These are phyloP conservation scores for Biston betularia DNA, from an alignment of 2,888 invertebrate species.

Conservation along the genomic window DNA sequence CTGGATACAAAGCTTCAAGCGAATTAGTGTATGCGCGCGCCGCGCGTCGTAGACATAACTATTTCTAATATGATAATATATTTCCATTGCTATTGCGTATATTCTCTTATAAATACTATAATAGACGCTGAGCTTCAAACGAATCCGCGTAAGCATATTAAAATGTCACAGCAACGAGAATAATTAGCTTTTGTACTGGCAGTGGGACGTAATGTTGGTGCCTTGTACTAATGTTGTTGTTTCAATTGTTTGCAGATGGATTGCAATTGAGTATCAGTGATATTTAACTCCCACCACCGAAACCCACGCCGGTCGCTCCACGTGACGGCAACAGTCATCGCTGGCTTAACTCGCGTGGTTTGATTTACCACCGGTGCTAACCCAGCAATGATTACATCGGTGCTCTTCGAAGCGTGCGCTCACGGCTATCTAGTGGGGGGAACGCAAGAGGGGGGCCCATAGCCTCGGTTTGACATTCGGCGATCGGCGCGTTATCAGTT, in stretches of 20 bases:
- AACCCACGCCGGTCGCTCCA: conserved; percentile 36
- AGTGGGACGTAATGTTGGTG: conserved; percentile 47
- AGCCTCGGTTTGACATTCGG: conserved; percentile 84
- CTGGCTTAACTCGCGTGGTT: conserved; percentile 47
- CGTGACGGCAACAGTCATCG: conserved; percentile 37
- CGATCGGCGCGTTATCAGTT: conserved; percentile 82
- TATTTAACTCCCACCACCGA: conserved; percentile 36
- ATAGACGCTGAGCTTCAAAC: too few relatives aligned
- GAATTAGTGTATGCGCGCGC: too few relatives aligned
- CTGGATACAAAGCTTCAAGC: too few relatives aligned
- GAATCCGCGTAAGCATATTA: neutral
- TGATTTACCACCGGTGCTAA: conserved; percentile 44
- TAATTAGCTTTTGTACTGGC: conserved; percentile 37
- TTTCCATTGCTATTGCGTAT: too few relatives aligned
- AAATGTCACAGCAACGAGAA: conserved; percentile 4
- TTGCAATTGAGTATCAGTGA: conserved; percentile 51
- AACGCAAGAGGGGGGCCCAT: conserved; percentile 70
- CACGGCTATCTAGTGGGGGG: conserved; percentile 65
- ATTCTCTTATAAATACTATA: too few relatives aligned
- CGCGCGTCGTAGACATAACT: too few relatives aligned
- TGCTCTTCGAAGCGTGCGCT: conserved; percentile 50
- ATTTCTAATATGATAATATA: too few relatives aligned
- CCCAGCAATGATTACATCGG: conserved; percentile 65
- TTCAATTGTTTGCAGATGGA: conserved; percentile 67
- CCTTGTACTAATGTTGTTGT: neutral